Conservation (phyloP, 2,113 vertebrate species). For the Crotalus horridus region DNA sequence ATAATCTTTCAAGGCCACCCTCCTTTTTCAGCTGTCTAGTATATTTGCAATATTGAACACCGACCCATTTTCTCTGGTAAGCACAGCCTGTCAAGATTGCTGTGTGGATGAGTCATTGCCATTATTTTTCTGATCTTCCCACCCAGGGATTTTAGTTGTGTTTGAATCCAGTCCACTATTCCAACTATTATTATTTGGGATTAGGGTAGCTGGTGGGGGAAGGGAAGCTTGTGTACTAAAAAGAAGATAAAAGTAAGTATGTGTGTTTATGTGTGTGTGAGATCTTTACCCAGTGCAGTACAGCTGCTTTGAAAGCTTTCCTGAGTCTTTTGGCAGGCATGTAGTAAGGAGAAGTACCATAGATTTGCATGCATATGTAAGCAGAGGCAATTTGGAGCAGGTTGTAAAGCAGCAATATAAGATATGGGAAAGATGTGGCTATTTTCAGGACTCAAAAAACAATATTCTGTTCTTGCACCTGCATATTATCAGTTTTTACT, state of each 20-base stretch:
- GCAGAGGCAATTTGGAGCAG: not conserved
- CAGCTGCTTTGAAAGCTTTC: not conserved
- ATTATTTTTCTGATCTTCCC: not conserved
- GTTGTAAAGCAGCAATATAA: not conserved
- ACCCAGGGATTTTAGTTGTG: not conserved
- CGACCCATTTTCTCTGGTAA: not conserved
- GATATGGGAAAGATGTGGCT: not conserved
- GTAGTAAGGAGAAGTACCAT: not conserved
- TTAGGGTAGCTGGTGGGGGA: not conserved
- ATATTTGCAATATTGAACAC: not conserved
- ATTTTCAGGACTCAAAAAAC: not conserved
- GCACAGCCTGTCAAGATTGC: not conserved
- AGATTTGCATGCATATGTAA: not conserved
- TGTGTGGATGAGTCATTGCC: not conserved
- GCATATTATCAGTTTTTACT: not conserved
- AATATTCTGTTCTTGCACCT: not conserved
- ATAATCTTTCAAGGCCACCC: not conserved
- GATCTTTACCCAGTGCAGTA: not conserved
- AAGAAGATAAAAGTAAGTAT: not conserved
- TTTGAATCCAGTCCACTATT: not conserved
- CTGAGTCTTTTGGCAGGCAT: not conserved
- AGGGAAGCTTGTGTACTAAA: not conserved
- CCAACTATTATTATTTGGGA: not conserved
- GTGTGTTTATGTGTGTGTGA: not conserved
- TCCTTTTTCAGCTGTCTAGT: not conserved